Conservation (phyloP, 2,797 vertebrate genomes). For the Parotocinclus haroldoi region DNA sequence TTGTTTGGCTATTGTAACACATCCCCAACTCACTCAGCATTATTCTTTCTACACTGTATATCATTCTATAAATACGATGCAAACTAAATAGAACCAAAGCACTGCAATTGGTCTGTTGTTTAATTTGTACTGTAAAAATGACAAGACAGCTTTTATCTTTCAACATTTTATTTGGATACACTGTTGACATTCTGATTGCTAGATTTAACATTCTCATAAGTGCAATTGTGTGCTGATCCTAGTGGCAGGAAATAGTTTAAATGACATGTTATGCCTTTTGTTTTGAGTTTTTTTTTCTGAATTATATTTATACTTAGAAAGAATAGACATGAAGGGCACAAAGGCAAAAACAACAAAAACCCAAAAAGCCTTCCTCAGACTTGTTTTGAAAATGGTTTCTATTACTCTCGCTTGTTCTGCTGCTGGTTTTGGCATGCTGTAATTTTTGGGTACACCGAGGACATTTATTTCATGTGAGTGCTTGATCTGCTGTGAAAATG, state of each 20-base stretch:
- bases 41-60: no score
- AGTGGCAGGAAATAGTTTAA: constrained; percentile 38
- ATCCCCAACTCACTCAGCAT: no score
- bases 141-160: background rate
- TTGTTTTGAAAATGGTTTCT: constrained; percentile 28
- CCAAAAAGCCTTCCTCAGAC: constrained; percentile 10
- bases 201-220: constrained; percentile 19
- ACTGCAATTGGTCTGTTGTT: no score
- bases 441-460: constrained; percentile 29
- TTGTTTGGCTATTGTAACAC: no score
- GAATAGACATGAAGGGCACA: constrained; percentile 24
- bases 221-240: constrained; percentile 22
- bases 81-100: no score
- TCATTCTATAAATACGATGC: no score
- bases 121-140: background rate
- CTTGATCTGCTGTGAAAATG: constrained; percentile 42
- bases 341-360: constrained; percentile 19
- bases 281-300: constrained; percentile 35
- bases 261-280: constrained; percentile 37
- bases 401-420: constrained; percentile 36
- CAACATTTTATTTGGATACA: constrained; percentile 4
- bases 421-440: constrained; percentile 44
- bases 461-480: constrained; percentile 42
- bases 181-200: constrained; percentile 16
- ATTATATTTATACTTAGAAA: constrained; percentile 34